phyloP scores from a whole-genome alignment of 2,113 vertebrate species.

The Xyliphius kryptos region DNA sequence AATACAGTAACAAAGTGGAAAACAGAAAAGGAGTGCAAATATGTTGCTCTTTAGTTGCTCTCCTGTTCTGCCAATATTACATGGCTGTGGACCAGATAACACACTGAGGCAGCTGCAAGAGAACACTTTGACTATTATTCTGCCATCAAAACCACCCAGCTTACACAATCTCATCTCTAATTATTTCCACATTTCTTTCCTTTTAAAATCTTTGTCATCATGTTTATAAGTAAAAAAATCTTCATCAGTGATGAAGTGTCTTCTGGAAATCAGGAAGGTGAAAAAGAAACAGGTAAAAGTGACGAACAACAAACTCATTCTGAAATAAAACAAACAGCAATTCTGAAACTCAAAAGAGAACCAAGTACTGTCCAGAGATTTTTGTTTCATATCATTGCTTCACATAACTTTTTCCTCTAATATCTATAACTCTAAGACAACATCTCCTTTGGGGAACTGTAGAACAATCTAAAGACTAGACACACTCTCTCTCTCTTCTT shows the following conservation, averaged over 20 bases:
- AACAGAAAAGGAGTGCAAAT: not conserved
- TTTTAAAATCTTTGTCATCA: not conserved
- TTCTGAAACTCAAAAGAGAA: not conserved
- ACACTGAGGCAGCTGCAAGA: slow-evolving; percentile 7
- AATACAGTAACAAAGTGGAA: not conserved
- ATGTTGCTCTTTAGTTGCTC: slow-evolving; percentile 4
- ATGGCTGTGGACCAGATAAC: not conserved
- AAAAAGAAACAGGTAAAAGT: not conserved
- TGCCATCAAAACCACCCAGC: not conserved
- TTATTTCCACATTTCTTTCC: not conserved
- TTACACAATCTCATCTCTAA: not conserved
- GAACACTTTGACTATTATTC: not conserved
- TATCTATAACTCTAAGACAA: slow-evolving; percentile 36
- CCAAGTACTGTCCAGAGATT: slow-evolving; percentile 20
- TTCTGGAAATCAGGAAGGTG: slow-evolving; percentile 23
- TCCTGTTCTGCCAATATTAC: slow-evolving; percentile 3
- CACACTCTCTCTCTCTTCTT: not conserved
- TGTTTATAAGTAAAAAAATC: slow-evolving; percentile 4
- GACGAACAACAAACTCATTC: not conserved
- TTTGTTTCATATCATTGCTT: slow-evolving; percentile 27
- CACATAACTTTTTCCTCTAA: slow-evolving; percentile 6
- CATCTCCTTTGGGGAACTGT: slow-evolving; percentile 18
- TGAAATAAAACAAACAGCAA: slow-evolving; percentile 10
- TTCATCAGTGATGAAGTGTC: too few relatives aligned
- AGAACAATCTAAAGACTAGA: slow-evolving; percentile 13